Percentiles rank a stretch among this genome's conserved stretches.
Evolutionary conservation across 2,113 vertebrate species (phyloP).

Genomic region (Menidia beryllina): DNA sequence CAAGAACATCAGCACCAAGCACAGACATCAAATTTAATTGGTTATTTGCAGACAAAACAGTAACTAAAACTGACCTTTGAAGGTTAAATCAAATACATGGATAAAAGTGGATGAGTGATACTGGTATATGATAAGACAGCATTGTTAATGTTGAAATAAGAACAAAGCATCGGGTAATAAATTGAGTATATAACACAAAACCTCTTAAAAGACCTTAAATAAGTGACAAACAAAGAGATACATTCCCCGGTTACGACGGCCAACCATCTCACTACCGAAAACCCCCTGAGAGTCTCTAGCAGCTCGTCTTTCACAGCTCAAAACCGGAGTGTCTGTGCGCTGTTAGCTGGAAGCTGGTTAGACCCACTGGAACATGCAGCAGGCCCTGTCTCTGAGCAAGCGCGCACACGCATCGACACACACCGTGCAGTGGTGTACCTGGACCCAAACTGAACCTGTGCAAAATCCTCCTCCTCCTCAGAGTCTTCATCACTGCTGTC

Average conservation of each 20-base stretch:
- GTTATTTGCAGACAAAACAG: slow-evolving; percentile 18
- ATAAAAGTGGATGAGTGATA: not conserved
- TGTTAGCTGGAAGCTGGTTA: slow-evolving; percentile 59
- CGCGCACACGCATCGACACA: slow-evolving; percentile 63
- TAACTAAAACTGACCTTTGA: not conserved
- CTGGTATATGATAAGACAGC: not conserved
- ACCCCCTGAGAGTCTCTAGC: not conserved
- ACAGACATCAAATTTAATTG: not conserved
- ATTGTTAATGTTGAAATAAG: not conserved
- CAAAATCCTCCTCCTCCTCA: slow-evolving; percentile 91
- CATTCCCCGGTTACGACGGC: not conserved
- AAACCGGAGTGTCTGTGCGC: slow-evolving; percentile 33
- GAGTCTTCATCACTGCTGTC: slow-evolving; percentile 93
- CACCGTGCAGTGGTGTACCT: slow-evolving; percentile 88
- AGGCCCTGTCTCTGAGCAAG: slow-evolving; percentile 50
- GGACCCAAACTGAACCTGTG: slow-evolving; percentile 98
- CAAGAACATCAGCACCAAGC: slow-evolving; percentile 54
- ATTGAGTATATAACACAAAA: not conserved
- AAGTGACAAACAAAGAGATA: not conserved
- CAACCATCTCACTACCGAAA: slow-evolving; percentile 15
- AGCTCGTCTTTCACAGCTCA: slow-evolving; percentile 10
- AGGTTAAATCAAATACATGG: not conserved
- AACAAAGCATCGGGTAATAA: not conserved
- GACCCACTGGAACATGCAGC: slow-evolving; percentile 62
- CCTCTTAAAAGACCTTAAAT: not conserved